Percentiles rank a stretch among this genome's conserved stretches.
Conservation (phyloP, 2,113 vertebrate species). For the Rhinopomastus cyanomelas region DNA sequence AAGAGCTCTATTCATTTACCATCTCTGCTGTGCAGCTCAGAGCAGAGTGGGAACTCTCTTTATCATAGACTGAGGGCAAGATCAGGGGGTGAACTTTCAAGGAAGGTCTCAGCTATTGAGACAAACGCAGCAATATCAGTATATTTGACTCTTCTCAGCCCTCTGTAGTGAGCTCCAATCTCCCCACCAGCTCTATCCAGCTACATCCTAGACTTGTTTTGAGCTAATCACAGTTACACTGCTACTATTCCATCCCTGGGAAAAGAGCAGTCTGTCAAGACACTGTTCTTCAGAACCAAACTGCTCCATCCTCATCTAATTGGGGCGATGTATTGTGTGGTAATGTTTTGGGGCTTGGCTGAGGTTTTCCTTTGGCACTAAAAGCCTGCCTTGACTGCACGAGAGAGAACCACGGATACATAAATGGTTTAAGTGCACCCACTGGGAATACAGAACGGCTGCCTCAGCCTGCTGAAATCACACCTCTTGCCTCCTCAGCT, state of each 20-base stretch:
- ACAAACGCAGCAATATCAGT: neutral
- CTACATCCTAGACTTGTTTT: neutral
- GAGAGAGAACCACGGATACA: neutral
- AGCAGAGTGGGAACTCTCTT: neutral
- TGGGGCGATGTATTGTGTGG: neutral
- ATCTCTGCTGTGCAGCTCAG: neutral
- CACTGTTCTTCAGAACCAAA: neutral
- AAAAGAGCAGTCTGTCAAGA: neutral
- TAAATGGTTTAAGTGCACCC: neutral
- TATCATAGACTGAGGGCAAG: slow-evolving; percentile 13
- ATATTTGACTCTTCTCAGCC: neutral
- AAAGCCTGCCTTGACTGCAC: neutral
- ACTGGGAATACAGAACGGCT: slow-evolving; percentile 19
- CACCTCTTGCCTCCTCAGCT: slow-evolving; percentile 37
- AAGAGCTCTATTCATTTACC: neutral
- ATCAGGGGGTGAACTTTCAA: neutral
- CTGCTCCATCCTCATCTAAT: neutral
- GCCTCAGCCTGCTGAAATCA: slow-evolving; percentile 36
- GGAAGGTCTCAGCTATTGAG: neutral
- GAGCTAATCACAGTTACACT: neutral
- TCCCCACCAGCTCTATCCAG: neutral
- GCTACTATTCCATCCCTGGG: neutral
- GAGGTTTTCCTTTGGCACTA: neutral
- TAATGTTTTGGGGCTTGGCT: neutral
- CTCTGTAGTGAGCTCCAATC: neutral